These are phyloP conservation scores for Julus scanicus DNA, from an alignment of 2,888 invertebrate genomes.

Conservation along the genomic window DNA sequence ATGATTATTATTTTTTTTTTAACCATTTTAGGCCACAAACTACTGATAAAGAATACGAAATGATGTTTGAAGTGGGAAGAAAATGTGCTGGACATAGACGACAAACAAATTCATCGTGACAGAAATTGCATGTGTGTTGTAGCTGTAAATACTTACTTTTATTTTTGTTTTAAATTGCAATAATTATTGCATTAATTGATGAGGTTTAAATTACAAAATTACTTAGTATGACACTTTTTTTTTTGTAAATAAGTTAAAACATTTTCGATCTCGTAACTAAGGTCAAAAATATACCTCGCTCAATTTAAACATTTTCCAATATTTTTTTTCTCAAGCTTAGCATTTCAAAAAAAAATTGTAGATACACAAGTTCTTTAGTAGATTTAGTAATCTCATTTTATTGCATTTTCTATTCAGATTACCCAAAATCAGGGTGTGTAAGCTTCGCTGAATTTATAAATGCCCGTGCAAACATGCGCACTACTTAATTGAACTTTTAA, in stretches of 20 bases:
- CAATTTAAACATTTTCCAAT: neutral
- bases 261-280: neutral
- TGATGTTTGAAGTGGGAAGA: conserved; percentile 25
- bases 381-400: neutral
- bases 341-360: neutral
- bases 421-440: neutral
- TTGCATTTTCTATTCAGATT: neutral
- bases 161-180: conserved; percentile 19
- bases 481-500: conserved; percentile 13
- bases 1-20: neutral
- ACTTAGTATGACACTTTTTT: neutral
- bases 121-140: conserved; percentile 11
- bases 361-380: neutral
- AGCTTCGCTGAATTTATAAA: neutral
- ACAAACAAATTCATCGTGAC: conserved; percentile 5
- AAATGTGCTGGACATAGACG: conserved; percentile 20
- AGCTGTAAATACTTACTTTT: conserved; percentile 33
- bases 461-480: neutral
- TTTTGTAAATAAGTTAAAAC: neutral
- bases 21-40: neutral
- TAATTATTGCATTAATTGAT: neutral
- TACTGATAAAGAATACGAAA: neutral
- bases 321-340: conserved; percentile 13
- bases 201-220: neutral
- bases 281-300: conserved; percentile 10